phyloP scores from a whole-genome alignment of 2,113 vertebrate genomes.

The Apteryx mantelli region DNA sequence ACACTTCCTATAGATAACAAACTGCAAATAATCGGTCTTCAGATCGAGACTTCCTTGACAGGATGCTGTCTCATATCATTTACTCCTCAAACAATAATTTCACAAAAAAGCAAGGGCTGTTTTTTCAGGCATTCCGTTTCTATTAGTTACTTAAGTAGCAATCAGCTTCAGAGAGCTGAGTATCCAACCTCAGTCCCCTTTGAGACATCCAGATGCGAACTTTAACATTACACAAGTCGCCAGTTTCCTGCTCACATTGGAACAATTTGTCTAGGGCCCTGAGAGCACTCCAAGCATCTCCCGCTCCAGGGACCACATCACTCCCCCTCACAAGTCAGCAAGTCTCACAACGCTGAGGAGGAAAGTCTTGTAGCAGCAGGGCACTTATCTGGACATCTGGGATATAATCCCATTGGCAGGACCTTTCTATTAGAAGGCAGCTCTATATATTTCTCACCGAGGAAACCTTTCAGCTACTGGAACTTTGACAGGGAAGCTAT shows the following conservation, averaged over 20 bases:
- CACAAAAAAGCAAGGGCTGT: background rate
- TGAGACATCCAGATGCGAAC: background rate
- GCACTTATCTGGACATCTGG: background rate
- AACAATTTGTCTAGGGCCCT: background rate
- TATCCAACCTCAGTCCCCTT: background rate
- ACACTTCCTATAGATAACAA: rapidly evolving
- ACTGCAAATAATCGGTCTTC: background rate
- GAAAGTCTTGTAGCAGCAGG: background rate
- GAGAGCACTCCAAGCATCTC: background rate
- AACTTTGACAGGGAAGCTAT: background rate
- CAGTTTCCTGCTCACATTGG: background rate
- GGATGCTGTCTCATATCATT: rapidly evolving
- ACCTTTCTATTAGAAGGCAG: background rate
- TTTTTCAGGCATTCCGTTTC: background rate
- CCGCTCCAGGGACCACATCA: background rate
- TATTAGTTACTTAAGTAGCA: background rate
- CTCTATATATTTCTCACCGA: background rate
- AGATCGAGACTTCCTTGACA: background rate
- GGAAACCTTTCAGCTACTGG: background rate
- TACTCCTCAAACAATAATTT: background rate
- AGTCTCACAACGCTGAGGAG: background rate
- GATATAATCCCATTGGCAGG: background rate
- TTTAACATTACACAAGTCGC: background rate
- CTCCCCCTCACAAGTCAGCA: background rate
- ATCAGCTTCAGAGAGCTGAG: background rate